Base-by-base conservation (phyloP, 2,113 vertebrate species). In the Micronycteris hirsuta region DNA sequence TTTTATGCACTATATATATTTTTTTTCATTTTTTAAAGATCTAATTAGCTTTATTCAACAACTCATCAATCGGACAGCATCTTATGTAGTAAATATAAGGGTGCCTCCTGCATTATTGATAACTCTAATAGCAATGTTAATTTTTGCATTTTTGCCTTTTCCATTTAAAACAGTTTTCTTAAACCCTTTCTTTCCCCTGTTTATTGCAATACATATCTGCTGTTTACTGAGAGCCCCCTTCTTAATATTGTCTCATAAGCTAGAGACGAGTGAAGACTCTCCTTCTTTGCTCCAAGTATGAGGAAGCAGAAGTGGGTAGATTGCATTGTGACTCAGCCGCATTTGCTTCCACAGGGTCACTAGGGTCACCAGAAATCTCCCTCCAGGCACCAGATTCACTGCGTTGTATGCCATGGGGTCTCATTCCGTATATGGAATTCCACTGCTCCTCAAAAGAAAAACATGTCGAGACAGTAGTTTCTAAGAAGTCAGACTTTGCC, bases 401-500 rank as follows among this genome's bases (percentile, higher is more conserved):
- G 58, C 33, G 20, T 71, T 70, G 22, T 89, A 28, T 84, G 52
- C 28, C 16, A 70, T 71, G 33, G 82, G 54, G 68, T 89, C 52
- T 77, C 85, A 74, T 85, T 78, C 91, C 82, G 22, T 94, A 52
- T 70, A 80, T 68, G 82, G 93, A 88, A 88, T 86, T 95, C 88
- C 82, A 90, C 70, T 58, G 33, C 45, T 94, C 13, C 65, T 89
- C 54, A 85, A 74, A 93, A 89, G 93, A 91, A 85, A 96, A 89
- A 65, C 89, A 80, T 93, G 96, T 94, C 94, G 86, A 94, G 93
- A 93, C 89, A 95, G 93, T 94, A 73, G 31, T 93, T 94, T 94
- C 54, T 91, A 89, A 95, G 83, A 96, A 95, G 73, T 74, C 71
- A 87, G 61, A 78, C 78, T 91, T 95, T 81, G 74, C 95, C 74